These are phyloP conservation scores for Acromyrmex charruanus DNA, from an alignment of 1,140 invertebrate species.

Conservation along the genomic window DNA sequence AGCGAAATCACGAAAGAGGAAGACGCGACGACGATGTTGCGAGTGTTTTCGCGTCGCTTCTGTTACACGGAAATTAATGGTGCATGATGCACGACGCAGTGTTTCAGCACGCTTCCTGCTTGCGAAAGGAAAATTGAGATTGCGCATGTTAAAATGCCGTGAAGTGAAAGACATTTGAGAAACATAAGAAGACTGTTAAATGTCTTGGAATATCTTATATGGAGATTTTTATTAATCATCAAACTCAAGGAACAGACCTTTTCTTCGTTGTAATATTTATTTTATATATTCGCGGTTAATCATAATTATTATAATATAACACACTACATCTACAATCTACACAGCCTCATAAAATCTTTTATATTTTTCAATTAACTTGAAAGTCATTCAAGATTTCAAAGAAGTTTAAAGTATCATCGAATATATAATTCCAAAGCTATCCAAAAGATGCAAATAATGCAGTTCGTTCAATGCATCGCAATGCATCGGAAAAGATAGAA, in stretches of 20 bases:
- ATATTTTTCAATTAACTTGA: constrained; percentile 8
- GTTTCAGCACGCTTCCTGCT: constrained; percentile 35
- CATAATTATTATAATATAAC: neutral
- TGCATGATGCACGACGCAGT: constrained; percentile 37
- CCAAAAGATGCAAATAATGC: constrained; percentile 24
- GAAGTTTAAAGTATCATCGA: constrained; percentile 23
- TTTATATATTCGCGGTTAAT: neutral
- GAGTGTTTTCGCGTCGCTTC: constrained; percentile 21
- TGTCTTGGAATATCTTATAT: neutral
- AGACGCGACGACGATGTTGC: constrained; percentile 13
- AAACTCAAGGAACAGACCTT: constrained; percentile 1
- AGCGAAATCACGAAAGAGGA: constrained; percentile 11
- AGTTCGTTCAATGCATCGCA: constrained; percentile 5
- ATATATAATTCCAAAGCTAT: constrained; percentile 33
- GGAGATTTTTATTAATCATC: constrained; percentile 2
- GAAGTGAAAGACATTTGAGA: constrained; percentile 36
- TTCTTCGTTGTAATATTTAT: neutral
- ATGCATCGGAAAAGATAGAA: neutral
- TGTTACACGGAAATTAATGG: constrained; percentile 55
- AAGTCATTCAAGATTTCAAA: constrained; percentile 23
- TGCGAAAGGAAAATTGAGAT: constrained; percentile 53
- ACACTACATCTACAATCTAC: neutral
- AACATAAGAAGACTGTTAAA: neutral
- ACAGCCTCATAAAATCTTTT: neutral
- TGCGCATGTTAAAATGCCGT: constrained; percentile 38